These are phyloP conservation scores for Eugnorisma glareosa DNA, from an alignment of 2,888 invertebrate species.

Conservation along the genomic window DNA sequence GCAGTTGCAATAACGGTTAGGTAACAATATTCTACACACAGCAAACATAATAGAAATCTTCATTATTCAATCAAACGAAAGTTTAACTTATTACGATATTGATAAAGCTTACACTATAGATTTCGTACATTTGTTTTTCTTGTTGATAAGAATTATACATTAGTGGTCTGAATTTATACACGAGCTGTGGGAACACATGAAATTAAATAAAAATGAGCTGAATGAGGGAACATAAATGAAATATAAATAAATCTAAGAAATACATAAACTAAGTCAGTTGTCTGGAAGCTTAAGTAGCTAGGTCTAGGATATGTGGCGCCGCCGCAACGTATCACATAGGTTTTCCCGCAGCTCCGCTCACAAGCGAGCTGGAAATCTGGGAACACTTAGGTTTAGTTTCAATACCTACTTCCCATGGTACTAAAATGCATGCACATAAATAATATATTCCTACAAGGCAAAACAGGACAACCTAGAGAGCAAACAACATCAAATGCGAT, in stretches of 20 bases:
- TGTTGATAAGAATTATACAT: slow-evolving; percentile 9
- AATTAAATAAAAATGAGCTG: slow-evolving; percentile 39
- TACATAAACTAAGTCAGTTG: slow-evolving; percentile 51
- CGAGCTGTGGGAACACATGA: slow-evolving; percentile 34
- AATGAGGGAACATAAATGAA: slow-evolving; percentile 14
- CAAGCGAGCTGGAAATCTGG: not conserved
- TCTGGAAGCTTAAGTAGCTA: slow-evolving; percentile 34
- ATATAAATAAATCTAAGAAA: slow-evolving; percentile 30
- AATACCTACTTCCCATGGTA: not conserved
- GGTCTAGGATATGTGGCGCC: slow-evolving; percentile 43
- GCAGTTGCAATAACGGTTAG: not conserved
- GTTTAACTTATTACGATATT: not conserved
- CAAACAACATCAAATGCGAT: not conserved
- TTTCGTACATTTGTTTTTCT: slow-evolving; percentile 19
- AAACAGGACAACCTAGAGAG: not conserved
- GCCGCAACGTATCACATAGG: slow-evolving; percentile 6
- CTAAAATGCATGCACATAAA: not conserved
- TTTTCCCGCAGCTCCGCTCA: not conserved
- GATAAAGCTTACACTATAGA: not conserved
- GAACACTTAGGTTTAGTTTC: too few species aligned
- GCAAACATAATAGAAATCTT: not conserved
- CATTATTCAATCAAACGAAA: slow-evolving; percentile 7
- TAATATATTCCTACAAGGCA: not conserved
- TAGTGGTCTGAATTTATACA: slow-evolving; percentile 10
- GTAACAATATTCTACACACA: not conserved